Conservation (phyloP, 2,888 invertebrate genomes). For the Epinotia bilunana region DNA sequence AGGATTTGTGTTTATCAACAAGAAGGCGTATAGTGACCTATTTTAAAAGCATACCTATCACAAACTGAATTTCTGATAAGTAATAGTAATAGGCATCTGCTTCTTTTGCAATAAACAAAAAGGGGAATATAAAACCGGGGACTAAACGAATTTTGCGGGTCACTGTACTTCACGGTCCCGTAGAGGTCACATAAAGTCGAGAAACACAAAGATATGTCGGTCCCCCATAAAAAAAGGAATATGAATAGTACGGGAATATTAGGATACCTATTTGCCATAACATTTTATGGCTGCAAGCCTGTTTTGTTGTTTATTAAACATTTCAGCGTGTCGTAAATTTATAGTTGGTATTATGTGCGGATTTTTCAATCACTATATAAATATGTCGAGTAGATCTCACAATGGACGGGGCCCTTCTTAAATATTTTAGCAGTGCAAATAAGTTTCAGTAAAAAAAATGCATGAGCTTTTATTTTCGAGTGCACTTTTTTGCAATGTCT, state of each 20-base stretch:
- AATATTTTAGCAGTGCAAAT: too few relatives aligned
- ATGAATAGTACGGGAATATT: slow-evolving; percentile 68
- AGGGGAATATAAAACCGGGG: slow-evolving; percentile 47
- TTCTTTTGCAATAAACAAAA: slow-evolving; percentile 39
- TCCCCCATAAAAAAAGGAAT: slow-evolving; percentile 74
- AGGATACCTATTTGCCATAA: slow-evolving; percentile 66
- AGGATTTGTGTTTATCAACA: too few relatives aligned
- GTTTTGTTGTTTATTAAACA: slow-evolving; percentile 70
- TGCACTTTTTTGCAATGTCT: too few relatives aligned
- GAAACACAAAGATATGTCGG: slow-evolving; percentile 74
- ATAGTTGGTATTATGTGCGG: not conserved
- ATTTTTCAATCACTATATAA: not conserved
- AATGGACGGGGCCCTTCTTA: too few relatives aligned
- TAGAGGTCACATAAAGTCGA: slow-evolving; percentile 74
- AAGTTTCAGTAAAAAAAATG: too few relatives aligned
- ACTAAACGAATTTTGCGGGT: slow-evolving; percentile 61
- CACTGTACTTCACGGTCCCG: slow-evolving; percentile 62
- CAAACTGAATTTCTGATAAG: slow-evolving; percentile 16
- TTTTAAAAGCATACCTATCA: not conserved
- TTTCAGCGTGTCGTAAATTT: slow-evolving; percentile 47
- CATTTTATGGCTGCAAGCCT: slow-evolving; percentile 67
- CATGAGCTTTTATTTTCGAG: too few relatives aligned
- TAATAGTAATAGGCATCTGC: slow-evolving; percentile 15
- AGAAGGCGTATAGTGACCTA: not conserved
- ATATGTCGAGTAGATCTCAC: not conserved